phyloP scores from a whole-genome alignment of 92 coral and sea anemone genomes.

The Parazoanthus swiftii region DNA sequence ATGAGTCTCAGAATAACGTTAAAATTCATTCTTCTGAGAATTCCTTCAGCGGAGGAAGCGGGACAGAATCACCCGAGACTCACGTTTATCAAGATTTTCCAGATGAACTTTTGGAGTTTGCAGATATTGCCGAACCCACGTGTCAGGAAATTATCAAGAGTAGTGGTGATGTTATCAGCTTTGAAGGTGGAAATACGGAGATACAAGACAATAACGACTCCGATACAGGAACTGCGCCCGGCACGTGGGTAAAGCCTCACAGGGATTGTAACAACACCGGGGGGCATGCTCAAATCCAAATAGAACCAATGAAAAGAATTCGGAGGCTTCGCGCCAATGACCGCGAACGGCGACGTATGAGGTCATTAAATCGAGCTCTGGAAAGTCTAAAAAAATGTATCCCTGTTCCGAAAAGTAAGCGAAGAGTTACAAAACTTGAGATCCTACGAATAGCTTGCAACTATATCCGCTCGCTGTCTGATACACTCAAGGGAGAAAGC shows the following conservation, averaged over 20 bases:
- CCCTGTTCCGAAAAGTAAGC: constrained; percentile 95
- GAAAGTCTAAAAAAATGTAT: constrained; percentile 94
- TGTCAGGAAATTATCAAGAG: constrained; percentile 28
- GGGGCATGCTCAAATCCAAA: constrained; percentile 55
- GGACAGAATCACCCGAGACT: constrained; percentile 2
- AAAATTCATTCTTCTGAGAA: not conserved
- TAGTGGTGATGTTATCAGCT: not conserved
- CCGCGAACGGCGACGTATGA: constrained; percentile 94
- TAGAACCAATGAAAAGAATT: constrained; percentile 89
- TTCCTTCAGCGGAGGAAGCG: constrained; percentile 21
- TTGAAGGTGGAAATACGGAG: constrained; percentile 13
- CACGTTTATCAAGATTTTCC: constrained; percentile 22
- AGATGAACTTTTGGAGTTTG: constrained; percentile 29
- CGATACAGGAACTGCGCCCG: constrained; percentile 47
- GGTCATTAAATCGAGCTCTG: constrained; percentile 89
- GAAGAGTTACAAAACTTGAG: constrained; percentile 95
- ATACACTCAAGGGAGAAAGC: constrained; percentile 83
- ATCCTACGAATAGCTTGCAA: constrained; percentile 95
- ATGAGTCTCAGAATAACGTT: not conserved
- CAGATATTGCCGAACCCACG: constrained; percentile 24
- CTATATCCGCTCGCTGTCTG: constrained; percentile 89
- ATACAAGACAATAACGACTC: constrained; percentile 42
- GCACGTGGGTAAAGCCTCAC: constrained; percentile 65
- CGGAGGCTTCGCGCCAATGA: constrained; percentile 99
- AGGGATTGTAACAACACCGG: constrained; percentile 50